Conservation (phyloP, 1,140 invertebrate genomes). For the Hylaeus volcanicus region DNA sequence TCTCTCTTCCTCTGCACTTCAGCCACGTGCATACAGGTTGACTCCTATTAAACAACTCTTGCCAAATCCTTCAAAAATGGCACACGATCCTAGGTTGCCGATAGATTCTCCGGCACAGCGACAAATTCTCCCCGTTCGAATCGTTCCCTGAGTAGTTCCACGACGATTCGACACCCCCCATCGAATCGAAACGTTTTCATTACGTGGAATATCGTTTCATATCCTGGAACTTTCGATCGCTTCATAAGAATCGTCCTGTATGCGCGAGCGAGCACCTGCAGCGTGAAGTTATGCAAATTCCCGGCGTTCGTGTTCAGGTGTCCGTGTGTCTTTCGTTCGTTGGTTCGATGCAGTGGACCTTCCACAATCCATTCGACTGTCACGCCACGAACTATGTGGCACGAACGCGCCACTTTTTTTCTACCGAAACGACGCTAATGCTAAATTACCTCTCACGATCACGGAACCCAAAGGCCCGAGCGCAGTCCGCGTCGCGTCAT, state of each 20-base stretch:
- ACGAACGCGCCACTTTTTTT: conserved; percentile 8
- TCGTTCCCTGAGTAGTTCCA: too few relatives aligned
- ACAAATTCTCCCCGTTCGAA: too few relatives aligned
- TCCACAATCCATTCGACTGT: neutral
- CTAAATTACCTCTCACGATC: conserved; percentile 35
- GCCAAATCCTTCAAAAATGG: too few relatives aligned
- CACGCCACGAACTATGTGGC: neutral
- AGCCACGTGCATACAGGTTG: neutral
- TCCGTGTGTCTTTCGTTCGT: conserved; percentile 26
- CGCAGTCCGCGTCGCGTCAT: neutral
- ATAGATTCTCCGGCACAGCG: too few relatives aligned
- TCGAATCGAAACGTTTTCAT: too few relatives aligned
- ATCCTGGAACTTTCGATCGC: conserved; percentile 7
- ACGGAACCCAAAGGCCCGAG: conserved; percentile 8
- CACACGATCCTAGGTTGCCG: too few relatives aligned
- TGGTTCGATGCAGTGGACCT: conserved; percentile 12
- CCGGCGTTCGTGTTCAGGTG: neutral
- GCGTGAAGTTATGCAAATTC: conserved; percentile 47
- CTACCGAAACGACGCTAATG: conserved; percentile 23
- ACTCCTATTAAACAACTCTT: neutral
- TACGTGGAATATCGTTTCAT: neutral
- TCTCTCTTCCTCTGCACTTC: neutral
- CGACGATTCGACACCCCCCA: too few relatives aligned
- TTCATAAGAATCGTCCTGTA: neutral
- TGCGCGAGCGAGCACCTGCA: conserved; percentile 28